Base-by-base conservation (phyloP, 30 jellyfish, hydroid and myxozoan genomes). In the Aurelia coerulea region DNA sequence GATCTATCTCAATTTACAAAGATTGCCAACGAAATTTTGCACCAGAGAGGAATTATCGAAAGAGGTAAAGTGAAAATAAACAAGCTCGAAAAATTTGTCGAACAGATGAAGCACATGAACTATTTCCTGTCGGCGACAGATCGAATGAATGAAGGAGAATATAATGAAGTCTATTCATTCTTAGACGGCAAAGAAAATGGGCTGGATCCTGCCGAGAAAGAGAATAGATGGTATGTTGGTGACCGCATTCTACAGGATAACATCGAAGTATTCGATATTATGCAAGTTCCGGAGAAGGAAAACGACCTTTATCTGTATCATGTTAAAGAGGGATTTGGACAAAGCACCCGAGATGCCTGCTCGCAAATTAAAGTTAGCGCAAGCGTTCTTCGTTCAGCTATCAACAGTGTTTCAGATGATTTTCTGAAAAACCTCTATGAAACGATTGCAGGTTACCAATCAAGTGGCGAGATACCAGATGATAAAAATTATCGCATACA, bases 351-450 rank as follows among this genome's bases (percentile, higher is more conserved):
- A 46, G 83, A 37, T 14, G 83, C 83, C 0, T 73, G 83, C 10
- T 73, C 83, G 3, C 83, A 73, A 73, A 73, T 73, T 46, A 41
- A 54, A 17, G 53, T 11, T 60, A 73, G 83, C 37, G 83, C 83
- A 12, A 0, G 18, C 2, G 41, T 4, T 33, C 16, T 73, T 0
- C 58, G 15, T 2, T 1, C 46, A 42, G 53, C 65, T 0, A 39
- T 37, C 3, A 58, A 58, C 11, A 13, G 15, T 8, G 53, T 5
- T 5, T 3, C 23, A 1, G 58, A 68, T 1, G 58, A 72, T 33
- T 1, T 13, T 46, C 4, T 72, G 6, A 4, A 8, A 6, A 49
- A 41, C 6, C 49, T 39, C 62, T 73, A 41, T 33, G 46, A 35
- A 7, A 37, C 5, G 0, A 54, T 68, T n/a, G 56, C 18, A 17